Evolutionary conservation across 2,797 vertebrate species (phyloP).

Genomic region (Ctenochaetus hawaiiensis): DNA sequence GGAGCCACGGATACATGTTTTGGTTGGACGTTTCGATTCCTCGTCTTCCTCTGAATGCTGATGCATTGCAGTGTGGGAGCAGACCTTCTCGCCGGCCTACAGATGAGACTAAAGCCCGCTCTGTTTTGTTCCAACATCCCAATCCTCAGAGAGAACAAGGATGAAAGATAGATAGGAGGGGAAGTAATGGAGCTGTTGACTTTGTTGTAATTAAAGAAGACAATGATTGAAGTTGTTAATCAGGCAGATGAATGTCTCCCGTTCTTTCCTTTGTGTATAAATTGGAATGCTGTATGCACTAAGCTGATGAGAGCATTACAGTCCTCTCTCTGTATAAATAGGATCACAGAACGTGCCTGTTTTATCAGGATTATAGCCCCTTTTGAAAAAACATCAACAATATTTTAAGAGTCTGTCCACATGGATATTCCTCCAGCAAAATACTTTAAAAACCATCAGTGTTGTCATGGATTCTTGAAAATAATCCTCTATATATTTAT

Average conservation of each 20-base stretch:
- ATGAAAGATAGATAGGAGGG: slow-evolving; percentile 71
- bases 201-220: slow-evolving; percentile 82
- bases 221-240: slow-evolving; percentile 80
- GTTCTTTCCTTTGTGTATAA: slow-evolving; percentile 55
- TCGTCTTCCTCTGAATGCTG: slow-evolving; percentile 65
- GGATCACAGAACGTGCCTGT: slow-evolving; percentile 54
- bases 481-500: slow-evolving; percentile 51
- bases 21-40: slow-evolving; percentile 62
- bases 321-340: slow-evolving; percentile 56
- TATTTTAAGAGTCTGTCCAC: slow-evolving; percentile 16
- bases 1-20: slow-evolving; percentile 57
- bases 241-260: slow-evolving; percentile 72
- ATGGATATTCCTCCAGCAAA: not conserved
- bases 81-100: slow-evolving; percentile 63
- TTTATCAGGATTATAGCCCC: slow-evolving; percentile 54
- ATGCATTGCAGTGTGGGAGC: slow-evolving; percentile 49
- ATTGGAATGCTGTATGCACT: slow-evolving; percentile 45
- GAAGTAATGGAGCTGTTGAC: slow-evolving; percentile 77
- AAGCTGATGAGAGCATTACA: slow-evolving; percentile 70
- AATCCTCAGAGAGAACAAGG: slow-evolving; percentile 58
- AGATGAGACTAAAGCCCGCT: slow-evolving; percentile 59
- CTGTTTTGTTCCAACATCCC: slow-evolving; percentile 59
- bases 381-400: slow-evolving; percentile 59
- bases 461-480: slow-evolving; percentile 37
- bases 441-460: slow-evolving; percentile 11